Conservation (phyloP, 2,888 invertebrate genomes). For the Beris chalybata region DNA sequence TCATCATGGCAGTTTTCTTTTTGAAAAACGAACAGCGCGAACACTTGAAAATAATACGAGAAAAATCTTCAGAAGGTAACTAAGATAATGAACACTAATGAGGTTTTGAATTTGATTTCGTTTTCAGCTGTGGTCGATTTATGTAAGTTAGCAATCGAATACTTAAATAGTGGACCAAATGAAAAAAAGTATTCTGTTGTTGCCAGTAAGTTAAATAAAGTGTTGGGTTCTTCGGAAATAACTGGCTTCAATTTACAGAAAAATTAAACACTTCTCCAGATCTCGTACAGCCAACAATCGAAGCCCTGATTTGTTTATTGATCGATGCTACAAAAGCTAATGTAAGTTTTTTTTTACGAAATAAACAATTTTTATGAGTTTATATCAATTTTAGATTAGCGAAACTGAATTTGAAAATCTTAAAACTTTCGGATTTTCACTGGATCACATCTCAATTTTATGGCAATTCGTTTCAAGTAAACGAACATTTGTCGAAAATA, state of each 20-base stretch:
- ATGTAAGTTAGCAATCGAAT: constrained; percentile 65
- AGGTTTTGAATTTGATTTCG: neutral
- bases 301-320: constrained; percentile 73
- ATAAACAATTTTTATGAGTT: neutral
- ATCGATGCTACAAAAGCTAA: constrained; percentile 71
- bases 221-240: neutral
- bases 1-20: constrained; percentile 43
- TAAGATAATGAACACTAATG: neutral
- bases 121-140: constrained; percentile 62
- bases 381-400: constrained; percentile 35
- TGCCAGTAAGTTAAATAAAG: constrained; percentile 47
- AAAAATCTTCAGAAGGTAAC: constrained; percentile 59
- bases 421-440: constrained; percentile 45
- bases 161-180: constrained; percentile 64
- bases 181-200: constrained; percentile 60
- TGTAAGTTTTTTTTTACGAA: constrained; percentile 55
- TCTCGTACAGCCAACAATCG: constrained; percentile 62
- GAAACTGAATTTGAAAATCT: constrained; percentile 44
- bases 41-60: constrained; percentile 60
- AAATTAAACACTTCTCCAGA: constrained; percentile 60
- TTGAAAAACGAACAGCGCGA: constrained; percentile 62
- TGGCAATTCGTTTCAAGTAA: constrained; percentile 53
- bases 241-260: constrained; percentile 45
- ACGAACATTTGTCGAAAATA: constrained; percentile 50
- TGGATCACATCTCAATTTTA: constrained; percentile 49